phyloP scores from a whole-genome alignment of 2,888 invertebrate genomes.

The Rhabditophanes sp. region DNA sequence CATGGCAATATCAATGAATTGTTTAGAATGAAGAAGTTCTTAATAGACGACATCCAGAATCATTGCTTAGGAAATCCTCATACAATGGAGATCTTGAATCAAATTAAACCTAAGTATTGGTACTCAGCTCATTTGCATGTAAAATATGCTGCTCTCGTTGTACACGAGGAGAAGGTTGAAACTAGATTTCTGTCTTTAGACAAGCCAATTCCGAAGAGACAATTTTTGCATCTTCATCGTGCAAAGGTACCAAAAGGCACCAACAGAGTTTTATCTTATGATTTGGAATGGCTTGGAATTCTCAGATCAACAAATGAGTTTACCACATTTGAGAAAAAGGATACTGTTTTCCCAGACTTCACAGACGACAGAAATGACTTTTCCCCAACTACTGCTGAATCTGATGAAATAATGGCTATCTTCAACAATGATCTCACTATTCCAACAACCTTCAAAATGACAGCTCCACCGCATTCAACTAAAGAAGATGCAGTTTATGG shows the following conservation, averaged over 20 bases:
- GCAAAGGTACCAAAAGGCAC: constrained; percentile 1
- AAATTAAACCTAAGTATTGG: constrained; percentile 74
- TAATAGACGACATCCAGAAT: constrained; percentile 61
- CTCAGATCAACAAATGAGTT: constrained; percentile 14
- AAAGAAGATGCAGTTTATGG: constrained; percentile 1
- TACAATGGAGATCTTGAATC: constrained; percentile 62
- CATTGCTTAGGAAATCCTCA: constrained; percentile 73
- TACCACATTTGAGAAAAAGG: neutral
- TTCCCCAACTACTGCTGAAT: constrained; percentile 37
- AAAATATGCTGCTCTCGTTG: constrained; percentile 73
- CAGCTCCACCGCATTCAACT: constrained; percentile 53
- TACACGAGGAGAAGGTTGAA: constrained; percentile 49
- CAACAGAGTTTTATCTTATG: constrained; percentile 53
- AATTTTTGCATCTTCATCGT: constrained; percentile 64
- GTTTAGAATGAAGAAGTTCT: constrained; percentile 44
- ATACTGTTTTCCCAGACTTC: constrained; percentile 62
- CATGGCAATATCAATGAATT: constrained; percentile 58
- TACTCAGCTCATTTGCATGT: constrained; percentile 93
- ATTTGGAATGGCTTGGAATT: constrained; percentile 83
- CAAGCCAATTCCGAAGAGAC: constrained; percentile 74
- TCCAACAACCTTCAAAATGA: constrained; percentile 63
- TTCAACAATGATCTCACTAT: constrained; percentile 58
- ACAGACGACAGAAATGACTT: constrained; percentile 52
- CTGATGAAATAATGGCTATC: constrained; percentile 53
- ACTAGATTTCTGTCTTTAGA: constrained; percentile 29